Base-by-base conservation (phyloP, 2,888 invertebrate species). In the Bellardia bayeri region DNA sequence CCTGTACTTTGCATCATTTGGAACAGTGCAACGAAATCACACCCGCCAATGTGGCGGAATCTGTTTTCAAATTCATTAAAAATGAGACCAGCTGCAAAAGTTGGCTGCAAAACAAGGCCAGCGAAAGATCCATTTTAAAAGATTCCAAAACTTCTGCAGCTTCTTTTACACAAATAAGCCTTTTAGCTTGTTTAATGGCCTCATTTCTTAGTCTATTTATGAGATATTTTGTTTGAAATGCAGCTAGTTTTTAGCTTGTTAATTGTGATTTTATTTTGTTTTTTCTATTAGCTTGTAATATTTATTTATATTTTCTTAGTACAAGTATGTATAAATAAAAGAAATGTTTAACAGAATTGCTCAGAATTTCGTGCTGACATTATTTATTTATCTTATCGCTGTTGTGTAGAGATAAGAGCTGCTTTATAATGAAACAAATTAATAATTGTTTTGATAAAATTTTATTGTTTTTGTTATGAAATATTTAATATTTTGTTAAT, bases 11-110 rank as follows among this genome's bases (percentile, higher is more conserved):
- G 33, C 91, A 90, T 37, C 91, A 92, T 82, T 75, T 93, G 89
- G 96, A 96, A 90, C 94, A 94, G 6, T 97, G 97, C 91, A 91
- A 93, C 0, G 96, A 97, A 68, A 96, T 96, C 7, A 97, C 97
- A 0, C 97, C 97, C 0, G 96, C 96, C 45, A 97, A 97, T 93
- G 96, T 97, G 90, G 95, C 96, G 0, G 97, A 97, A 87, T 95
- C 97, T 0, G 94, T 97, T 81, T 96, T 97, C 91, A 95, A 95
- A 88, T 97, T 95, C 91, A 94, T 97, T 8, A 95, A 95, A 90
- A 96, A 95, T 91, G 95, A 95, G 82, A 96, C 96, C 0, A 96
- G 96, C 0, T 97, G 97, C 90, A 89, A 91, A 82, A 81, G 89
- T 37, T 91, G 90, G 89, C 89, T 92, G 79, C 79, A 90, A 40